These are phyloP conservation scores for Remorina albescens DNA, from an alignment of 2,797 vertebrate species.

Conservation along the genomic window DNA sequence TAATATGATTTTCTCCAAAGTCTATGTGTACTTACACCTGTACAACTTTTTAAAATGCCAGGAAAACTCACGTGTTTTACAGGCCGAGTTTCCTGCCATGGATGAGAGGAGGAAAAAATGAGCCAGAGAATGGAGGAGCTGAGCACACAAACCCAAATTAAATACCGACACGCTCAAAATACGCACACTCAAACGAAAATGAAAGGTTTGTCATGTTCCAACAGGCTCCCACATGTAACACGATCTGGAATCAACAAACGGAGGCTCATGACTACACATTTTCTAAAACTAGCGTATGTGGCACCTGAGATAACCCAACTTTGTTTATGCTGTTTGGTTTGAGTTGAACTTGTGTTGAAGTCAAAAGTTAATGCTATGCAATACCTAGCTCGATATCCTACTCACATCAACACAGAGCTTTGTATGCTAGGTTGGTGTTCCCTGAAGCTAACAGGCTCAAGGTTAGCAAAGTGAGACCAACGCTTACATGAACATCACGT, in stretches of 20 bases:
- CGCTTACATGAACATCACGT: slow-evolving; percentile 68
- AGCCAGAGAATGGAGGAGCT: slow-evolving; percentile 38
- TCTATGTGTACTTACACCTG: slow-evolving; percentile 8
- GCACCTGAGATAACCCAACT: background rate
- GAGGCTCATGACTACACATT: background rate
- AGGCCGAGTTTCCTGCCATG: background rate
- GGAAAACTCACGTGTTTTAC: slow-evolving; percentile 48
- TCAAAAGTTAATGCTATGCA: slow-evolving; percentile 29
- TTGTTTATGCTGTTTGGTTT: background rate
- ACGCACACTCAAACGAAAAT: slow-evolving; percentile 1
- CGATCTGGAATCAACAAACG: background rate
- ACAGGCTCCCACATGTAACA: background rate
- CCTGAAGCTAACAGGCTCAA: background rate
- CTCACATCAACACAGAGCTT: background rate
- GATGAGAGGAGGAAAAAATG: slow-evolving; percentile 22
- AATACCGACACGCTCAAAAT: slow-evolving; percentile 33
- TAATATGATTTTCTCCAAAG: background rate
- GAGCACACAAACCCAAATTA: slow-evolving; percentile 24
- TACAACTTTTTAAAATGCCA: slow-evolving; percentile 38
- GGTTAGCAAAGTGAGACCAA: slow-evolving; percentile 17
- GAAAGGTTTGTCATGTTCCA: slow-evolving; percentile 19
- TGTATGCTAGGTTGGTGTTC: background rate
- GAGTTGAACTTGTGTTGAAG: background rate
- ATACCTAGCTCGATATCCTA: background rate
- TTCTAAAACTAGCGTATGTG: no score